Conservation (phyloP, 2,113 vertebrate genomes). For the Sebastes fasciatus region DNA sequence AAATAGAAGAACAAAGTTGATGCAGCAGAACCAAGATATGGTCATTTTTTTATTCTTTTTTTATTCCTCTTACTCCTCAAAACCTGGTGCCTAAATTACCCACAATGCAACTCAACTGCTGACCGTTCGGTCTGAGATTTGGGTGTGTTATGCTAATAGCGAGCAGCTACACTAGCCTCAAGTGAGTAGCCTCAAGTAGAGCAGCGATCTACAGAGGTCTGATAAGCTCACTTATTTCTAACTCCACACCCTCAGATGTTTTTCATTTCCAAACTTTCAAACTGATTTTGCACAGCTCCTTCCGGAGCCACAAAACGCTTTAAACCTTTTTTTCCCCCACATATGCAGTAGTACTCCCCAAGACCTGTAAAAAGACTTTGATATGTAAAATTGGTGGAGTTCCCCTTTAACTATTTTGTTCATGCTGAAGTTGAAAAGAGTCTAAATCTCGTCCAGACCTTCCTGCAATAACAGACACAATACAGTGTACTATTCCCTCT, state of each 20-base stretch:
- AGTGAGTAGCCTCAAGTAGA: not conserved
- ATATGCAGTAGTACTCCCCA: not conserved
- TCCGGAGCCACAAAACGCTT: not conserved
- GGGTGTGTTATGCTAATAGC: not conserved
- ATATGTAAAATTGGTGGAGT: not conserved
- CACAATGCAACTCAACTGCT: not conserved
- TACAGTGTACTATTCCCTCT: not conserved
- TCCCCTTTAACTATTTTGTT: not conserved
- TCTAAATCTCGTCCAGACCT: not conserved
- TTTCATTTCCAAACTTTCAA: not conserved
- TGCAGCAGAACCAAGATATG: not conserved
- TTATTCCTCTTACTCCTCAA: not conserved
- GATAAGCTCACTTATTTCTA: not conserved
- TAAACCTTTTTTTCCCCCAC: not conserved
- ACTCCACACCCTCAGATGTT: not conserved
- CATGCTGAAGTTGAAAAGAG: constrained; percentile 3
- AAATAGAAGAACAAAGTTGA: too few species aligned
- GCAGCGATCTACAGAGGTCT: not conserved
- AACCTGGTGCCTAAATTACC: not conserved
- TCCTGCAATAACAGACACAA: not conserved
- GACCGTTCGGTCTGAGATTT: too few species aligned
- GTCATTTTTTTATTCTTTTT: too few species aligned
- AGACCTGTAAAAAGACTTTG: constrained; percentile 6
- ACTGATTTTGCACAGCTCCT: not conserved
- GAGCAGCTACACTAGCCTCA: not conserved